A percentile compares a stretch with the other conserved stretches of the same genome.
Evolutionary conservation across 2,888 invertebrate genomes (phyloP).

Genomic region (Andrena praecox): DNA sequence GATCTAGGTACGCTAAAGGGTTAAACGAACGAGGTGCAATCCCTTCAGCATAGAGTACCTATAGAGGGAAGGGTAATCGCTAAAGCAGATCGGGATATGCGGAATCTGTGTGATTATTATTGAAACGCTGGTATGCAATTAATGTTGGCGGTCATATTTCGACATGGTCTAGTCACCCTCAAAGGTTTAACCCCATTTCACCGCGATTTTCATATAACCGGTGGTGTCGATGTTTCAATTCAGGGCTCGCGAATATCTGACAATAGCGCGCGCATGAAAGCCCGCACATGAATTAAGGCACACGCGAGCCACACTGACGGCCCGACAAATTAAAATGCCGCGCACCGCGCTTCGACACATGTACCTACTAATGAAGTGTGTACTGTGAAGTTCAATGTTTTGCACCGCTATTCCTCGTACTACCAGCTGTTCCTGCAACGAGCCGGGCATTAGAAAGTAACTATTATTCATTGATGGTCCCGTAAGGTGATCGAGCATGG

Average conservation of each 20-base stretch:
- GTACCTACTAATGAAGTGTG: conserved; percentile 40
- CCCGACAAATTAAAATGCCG: conserved; percentile 56
- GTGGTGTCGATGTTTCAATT: neutral
- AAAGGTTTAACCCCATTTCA: too few relatives aligned
- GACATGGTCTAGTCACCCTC: too few relatives aligned
- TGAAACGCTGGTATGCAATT: too few relatives aligned
- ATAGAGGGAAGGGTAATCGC: too few relatives aligned
- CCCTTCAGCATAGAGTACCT: too few relatives aligned
- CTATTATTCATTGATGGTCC: conserved; percentile 41
- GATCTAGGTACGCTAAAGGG: too few relatives aligned
- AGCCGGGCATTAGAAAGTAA: conserved; percentile 54
- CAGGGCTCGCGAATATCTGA: neutral
- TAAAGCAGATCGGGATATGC: too few relatives aligned
- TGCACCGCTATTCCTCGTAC: conserved; percentile 30
- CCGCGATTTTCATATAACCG: too few relatives aligned
- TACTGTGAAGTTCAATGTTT: conserved; percentile 57
- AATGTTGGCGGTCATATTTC: too few relatives aligned
- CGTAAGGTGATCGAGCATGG: conserved; percentile 1
- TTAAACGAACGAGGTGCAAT: too few relatives aligned
- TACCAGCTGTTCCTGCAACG: conserved; percentile 46
- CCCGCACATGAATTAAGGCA: conserved; percentile 31
- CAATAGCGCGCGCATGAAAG: conserved; percentile 2
- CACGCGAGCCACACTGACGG: conserved; percentile 18
- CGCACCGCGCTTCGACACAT: conserved; percentile 24
- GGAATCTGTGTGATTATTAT: too few relatives aligned